Evolutionary conservation across 2,113 vertebrate species (phyloP).

Genomic region (Ornithorhynchus anatinus): DNA sequence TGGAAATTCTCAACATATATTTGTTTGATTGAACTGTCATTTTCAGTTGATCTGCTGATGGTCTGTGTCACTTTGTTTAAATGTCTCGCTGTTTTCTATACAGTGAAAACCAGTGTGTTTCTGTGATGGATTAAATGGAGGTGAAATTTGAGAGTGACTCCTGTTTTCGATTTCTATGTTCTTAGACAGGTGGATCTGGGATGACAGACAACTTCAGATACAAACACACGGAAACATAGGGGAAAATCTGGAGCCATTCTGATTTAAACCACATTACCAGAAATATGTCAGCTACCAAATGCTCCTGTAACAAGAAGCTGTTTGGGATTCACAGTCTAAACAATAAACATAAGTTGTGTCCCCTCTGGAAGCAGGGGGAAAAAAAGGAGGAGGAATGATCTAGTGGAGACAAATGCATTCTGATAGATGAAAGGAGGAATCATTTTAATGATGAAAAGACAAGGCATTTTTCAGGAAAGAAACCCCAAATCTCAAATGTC

Average conservation of each 20-base stretch:
- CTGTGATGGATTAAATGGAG: constrained; percentile 82
- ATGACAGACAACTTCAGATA: constrained; percentile 78
- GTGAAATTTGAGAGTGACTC: constrained; percentile 81
- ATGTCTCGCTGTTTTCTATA: constrained; percentile 74
- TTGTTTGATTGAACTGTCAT: constrained; percentile 87
- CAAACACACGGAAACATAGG: constrained; percentile 65
- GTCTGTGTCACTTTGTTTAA: constrained; percentile 88
- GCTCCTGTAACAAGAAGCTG: constrained; percentile 63
- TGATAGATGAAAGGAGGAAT: not conserved
- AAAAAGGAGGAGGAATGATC: constrained; percentile 5
- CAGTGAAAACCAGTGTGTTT: constrained; percentile 73
- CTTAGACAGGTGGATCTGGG: constrained; percentile 79
- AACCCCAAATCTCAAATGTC: constrained; percentile 55
- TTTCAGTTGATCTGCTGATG: constrained; percentile 85
- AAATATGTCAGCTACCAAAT: constrained; percentile 77
- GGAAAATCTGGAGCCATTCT: constrained; percentile 69
- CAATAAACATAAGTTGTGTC: constrained; percentile 61
- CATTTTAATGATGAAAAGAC: not conserved
- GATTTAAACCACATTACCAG: constrained; percentile 78
- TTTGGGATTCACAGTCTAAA: constrained; percentile 71
- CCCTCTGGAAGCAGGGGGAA: constrained; percentile 21
- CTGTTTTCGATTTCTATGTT: constrained; percentile 79
- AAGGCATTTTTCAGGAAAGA: constrained; percentile 38
- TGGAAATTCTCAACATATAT: constrained; percentile 84
- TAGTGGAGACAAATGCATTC: not conserved